These are phyloP conservation scores for Eristalis tenax DNA, from an alignment of 2,888 invertebrate species.

Conservation along the genomic window DNA sequence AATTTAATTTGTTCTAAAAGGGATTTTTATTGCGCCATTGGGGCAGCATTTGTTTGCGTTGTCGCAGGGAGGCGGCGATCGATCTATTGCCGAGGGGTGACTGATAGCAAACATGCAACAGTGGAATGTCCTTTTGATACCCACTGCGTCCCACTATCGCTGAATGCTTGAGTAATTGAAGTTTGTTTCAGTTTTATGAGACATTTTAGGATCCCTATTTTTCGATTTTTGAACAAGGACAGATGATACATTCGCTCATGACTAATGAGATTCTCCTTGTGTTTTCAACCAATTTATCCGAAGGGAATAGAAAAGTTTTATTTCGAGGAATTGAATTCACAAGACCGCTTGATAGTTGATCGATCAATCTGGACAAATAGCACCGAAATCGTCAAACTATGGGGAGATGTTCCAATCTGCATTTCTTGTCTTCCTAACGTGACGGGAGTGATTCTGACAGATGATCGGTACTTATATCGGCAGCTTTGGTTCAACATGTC, in stretches of 20 bases:
- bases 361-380: too few species aligned
- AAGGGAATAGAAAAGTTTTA: too few species aligned
- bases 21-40: slow-evolving; percentile 56
- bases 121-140: slow-evolving; percentile 42
- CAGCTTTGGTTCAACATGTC: too few species aligned
- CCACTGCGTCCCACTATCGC: slow-evolving; percentile 2
- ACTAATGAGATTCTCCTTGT: neutral
- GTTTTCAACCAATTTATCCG: too few species aligned
- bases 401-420: too few species aligned
- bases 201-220: neutral
- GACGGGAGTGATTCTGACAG: too few species aligned
- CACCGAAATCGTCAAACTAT: too few species aligned
- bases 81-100: neutral
- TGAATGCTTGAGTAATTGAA: slow-evolving; percentile 41
- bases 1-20: slow-evolving; percentile 63
- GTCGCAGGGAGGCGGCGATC: neutral
- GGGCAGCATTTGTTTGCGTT: slow-evolving; percentile 44
- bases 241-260: neutral
- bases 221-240: neutral
- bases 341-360: too few species aligned
- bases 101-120: slow-evolving; percentile 60
- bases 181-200: neutral
- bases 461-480: too few species aligned
- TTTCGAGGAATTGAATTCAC: too few species aligned
- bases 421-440: too few species aligned